Conservation (phyloP, 2,797 vertebrate genomes). For the Pseudomugil gertrudae region DNA sequence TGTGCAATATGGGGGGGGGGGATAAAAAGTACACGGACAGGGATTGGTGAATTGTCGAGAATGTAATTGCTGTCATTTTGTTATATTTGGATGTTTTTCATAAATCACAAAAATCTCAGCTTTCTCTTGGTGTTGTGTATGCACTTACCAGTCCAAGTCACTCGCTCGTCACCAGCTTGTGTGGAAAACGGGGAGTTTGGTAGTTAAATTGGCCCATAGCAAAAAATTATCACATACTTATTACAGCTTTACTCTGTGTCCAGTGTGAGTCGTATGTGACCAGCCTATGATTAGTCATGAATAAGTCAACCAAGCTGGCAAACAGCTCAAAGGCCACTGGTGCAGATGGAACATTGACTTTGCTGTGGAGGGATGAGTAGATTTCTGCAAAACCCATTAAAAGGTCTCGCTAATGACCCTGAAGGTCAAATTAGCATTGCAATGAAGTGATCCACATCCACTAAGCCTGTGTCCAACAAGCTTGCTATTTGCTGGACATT, state of each 20-base stretch:
- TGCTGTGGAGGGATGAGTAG: background rate
- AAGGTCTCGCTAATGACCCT: background rate
- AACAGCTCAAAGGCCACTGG: background rate
- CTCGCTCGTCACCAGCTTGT: background rate
- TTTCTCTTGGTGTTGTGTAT: background rate
- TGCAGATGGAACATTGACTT: conserved; percentile 2
- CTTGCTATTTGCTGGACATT: no score
- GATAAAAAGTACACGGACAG: no score
- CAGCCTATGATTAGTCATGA: background rate
- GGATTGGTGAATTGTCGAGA: no score
- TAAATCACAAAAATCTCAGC: background rate
- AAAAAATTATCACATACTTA: no score
- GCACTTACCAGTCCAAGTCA: background rate
- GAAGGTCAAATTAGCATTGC: background rate
- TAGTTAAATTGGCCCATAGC: background rate
- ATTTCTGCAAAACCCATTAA: conserved; percentile 2
- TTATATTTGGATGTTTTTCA: background rate
- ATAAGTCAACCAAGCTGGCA: background rate
- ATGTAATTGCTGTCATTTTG: background rate
- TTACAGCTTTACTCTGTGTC: background rate
- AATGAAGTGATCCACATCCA: background rate
- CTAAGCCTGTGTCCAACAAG: background rate
- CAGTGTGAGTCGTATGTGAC: background rate
- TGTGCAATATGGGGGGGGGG: no score
- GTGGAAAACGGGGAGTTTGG: background rate